Conservation (phyloP, 1,140 invertebrate species). For the Drosophila kepulauana region DNA sequence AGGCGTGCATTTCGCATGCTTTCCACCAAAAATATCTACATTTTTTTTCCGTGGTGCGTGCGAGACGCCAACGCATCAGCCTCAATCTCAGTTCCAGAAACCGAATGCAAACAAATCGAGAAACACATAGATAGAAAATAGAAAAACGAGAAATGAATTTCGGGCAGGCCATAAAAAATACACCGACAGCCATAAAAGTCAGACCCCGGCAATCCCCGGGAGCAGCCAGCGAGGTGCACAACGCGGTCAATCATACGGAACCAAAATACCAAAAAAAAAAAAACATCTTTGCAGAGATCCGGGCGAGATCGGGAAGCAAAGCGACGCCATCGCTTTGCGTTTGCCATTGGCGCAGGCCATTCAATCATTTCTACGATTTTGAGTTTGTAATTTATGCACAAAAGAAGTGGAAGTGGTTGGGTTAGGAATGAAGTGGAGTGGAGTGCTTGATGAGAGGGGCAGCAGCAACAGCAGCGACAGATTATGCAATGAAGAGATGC, state of each 20-base stretch:
- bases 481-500: slow-evolving; percentile 76
- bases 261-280: background rate
- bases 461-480: slow-evolving; percentile 54
- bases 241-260: slow-evolving; percentile 68
- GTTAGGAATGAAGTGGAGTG: slow-evolving; percentile 3
- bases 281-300: background rate
- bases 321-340: background rate
- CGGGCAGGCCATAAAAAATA: slow-evolving; percentile 77
- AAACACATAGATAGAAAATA: slow-evolving; percentile 37
- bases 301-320: background rate
- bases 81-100: slow-evolving; percentile 35
- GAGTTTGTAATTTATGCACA: slow-evolving; percentile 64
- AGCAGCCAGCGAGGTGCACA: slow-evolving; percentile 65
- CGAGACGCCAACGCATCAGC: slow-evolving; percentile 41
- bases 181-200: slow-evolving; percentile 80
- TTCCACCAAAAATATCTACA: slow-evolving; percentile 67
- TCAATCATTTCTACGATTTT: slow-evolving; percentile 78
- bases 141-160: slow-evolving; percentile 66
- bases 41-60: slow-evolving; percentile 52
- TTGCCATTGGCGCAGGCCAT: slow-evolving; percentile 44
- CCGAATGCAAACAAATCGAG: slow-evolving; percentile 78
- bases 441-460: slow-evolving; percentile 12
- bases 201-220: slow-evolving; percentile 76
- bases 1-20: slow-evolving; percentile 77
- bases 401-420: background rate